These are phyloP conservation scores for Grapholita molesta DNA, from an alignment of 1,140 invertebrate species.

Conservation along the genomic window DNA sequence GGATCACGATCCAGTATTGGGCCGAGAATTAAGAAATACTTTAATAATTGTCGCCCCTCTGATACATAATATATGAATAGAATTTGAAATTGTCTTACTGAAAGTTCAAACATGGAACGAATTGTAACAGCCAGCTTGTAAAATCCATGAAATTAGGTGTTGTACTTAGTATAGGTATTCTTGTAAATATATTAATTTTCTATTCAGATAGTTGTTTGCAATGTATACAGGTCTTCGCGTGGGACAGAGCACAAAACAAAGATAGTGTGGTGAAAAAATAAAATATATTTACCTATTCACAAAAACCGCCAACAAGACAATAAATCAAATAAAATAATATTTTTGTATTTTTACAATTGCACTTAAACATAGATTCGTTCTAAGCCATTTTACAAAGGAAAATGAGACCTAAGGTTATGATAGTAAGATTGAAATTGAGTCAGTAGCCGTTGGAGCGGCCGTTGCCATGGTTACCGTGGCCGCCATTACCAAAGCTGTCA, in stretches of 20 bases:
- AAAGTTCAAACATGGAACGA: no score
- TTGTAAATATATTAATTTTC: no score
- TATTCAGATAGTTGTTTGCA: no score
- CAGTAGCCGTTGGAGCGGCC: constrained; percentile 44
- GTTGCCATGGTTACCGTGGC: constrained; percentile 32
- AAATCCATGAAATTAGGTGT: no score
- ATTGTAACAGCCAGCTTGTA: no score
- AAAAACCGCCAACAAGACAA: constrained; percentile 4
- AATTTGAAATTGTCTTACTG: no score
- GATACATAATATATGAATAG: no score
- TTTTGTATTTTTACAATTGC: constrained; percentile 11
- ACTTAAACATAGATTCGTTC: background rate
- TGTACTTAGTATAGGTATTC: no score
- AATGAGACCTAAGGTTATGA: background rate
- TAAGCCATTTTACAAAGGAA: background rate
- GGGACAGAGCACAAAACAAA: background rate
- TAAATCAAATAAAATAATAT: constrained; percentile 18
- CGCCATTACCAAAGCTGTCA: background rate
- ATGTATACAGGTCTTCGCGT: no score
- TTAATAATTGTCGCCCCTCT: no score
- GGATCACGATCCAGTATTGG: no score
- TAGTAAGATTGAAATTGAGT: constrained; percentile 25
- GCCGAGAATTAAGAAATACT: no score
- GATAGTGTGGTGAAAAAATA: background rate
- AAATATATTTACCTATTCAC: constrained; percentile 9